A percentile compares a stretch with the other conserved stretches of the same genome.
These are phyloP conservation scores for Cryptoblepharus egeriae DNA, from an alignment of 2,797 vertebrate genomes.

Conservation along the genomic window DNA sequence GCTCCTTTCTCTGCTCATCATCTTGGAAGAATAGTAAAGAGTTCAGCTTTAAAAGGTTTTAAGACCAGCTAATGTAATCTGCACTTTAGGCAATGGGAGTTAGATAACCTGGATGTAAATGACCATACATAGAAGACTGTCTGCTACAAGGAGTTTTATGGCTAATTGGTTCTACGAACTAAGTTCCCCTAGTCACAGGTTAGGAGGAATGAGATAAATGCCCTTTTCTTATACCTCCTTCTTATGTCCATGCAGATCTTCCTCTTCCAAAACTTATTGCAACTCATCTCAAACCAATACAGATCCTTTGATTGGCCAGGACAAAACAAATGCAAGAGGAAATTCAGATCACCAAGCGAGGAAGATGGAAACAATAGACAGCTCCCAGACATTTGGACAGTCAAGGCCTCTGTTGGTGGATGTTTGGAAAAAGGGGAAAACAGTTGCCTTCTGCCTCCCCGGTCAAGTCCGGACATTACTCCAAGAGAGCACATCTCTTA, in stretches of 20 bases:
- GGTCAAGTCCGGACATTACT: conserved; percentile 1
- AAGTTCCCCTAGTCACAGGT: background rate
- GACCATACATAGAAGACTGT: background rate
- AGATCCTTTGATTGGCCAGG: background rate
- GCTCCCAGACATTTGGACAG: background rate
- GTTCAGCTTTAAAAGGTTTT: background rate
- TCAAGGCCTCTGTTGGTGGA: conserved; percentile 18
- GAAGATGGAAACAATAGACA: background rate
- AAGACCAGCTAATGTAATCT: background rate
- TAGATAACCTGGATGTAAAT: conserved; percentile 12
- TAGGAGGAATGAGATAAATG: background rate
- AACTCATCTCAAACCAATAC: conserved; percentile 5
- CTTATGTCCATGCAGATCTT: background rate
- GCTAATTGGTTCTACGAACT: background rate
- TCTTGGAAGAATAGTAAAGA: conserved; percentile 1
- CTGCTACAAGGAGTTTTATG: background rate
- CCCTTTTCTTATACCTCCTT: background rate
- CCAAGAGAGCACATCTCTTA: conserved; percentile 21
- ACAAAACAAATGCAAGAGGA: background rate
- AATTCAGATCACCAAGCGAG: conserved; percentile 13
- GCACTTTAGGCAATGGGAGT: conserved; percentile 4
- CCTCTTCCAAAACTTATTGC: background rate
- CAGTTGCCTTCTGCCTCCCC: background rate
- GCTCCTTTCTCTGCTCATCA: background rate
- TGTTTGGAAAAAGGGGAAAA: conserved; percentile 3